Conservation (phyloP, 2,888 invertebrate genomes). For the Anorthoa munda region DNA sequence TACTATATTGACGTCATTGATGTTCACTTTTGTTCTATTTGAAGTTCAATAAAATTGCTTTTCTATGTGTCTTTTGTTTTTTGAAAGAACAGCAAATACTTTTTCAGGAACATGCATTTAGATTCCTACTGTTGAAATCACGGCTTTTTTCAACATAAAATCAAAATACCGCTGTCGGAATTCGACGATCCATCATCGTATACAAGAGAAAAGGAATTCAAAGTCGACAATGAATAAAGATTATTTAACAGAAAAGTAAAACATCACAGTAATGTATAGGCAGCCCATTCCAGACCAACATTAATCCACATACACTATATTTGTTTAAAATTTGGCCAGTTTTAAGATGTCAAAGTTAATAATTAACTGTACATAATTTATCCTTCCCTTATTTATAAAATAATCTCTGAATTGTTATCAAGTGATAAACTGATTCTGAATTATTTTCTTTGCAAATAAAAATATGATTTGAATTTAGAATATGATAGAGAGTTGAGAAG, state of each 20-base stretch:
- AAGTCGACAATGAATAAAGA: neutral
- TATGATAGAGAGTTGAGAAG: too few relatives aligned
- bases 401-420: too few relatives aligned
- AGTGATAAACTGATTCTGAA: too few relatives aligned
- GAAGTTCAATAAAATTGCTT: conserved; percentile 22
- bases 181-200: conserved; percentile 9
- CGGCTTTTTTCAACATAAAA: conserved; percentile 6
- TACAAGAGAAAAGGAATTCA: neutral
- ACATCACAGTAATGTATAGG: neutral
- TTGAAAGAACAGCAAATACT: conserved; percentile 2
- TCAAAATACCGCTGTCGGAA: conserved; percentile 7
- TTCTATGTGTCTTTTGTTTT: conserved; percentile 24
- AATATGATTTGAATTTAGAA: too few relatives aligned
- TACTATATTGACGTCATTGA: conserved; percentile 32
- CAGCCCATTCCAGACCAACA: neutral
- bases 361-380: neutral
- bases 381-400: too few relatives aligned
- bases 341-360: neutral
- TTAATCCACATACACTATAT: neutral
- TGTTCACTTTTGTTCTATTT: conserved; percentile 22
- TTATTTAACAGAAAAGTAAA: neutral
- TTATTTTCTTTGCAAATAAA: too few relatives aligned
- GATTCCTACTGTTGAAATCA: conserved; percentile 15
- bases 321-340: neutral
- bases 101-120: conserved; percentile 12